Percentiles rank a stretch among this genome's conserved stretches.
phyloP scores from a whole-genome alignment of 2,797 vertebrate genomes.

The Tenualosa thibaudeaui region DNA sequence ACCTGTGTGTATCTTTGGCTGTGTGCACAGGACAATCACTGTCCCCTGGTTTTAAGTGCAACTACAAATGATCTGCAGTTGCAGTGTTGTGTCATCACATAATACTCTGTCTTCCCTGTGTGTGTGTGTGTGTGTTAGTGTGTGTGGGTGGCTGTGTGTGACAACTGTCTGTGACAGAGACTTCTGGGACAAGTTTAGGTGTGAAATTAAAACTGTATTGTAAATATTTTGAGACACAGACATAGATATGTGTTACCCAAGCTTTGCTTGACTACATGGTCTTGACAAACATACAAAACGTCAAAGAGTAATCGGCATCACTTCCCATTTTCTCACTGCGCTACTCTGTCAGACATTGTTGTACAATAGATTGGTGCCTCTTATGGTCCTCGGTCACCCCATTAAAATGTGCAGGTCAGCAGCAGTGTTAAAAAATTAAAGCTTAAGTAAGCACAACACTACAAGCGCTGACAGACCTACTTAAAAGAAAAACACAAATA shows the following conservation, averaged over 20 bases:
- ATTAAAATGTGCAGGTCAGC: conserved; percentile 33
- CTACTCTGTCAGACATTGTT: not conserved
- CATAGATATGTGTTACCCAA: not conserved
- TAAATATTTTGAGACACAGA: not conserved
- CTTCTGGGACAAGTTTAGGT: not conserved
- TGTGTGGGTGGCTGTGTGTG: conserved; percentile 20
- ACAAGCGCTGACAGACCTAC: conserved; percentile 28
- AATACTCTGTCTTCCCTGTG: not conserved
- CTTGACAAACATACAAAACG: not conserved
- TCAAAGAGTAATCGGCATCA: not conserved
- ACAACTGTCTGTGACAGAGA: not conserved
- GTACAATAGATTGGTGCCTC: not conserved
- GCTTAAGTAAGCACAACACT: conserved; percentile 32
- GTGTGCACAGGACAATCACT: not conserved
- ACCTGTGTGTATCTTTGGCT: not conserved
- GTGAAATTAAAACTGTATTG: too few relatives aligned
- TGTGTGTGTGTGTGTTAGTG: conserved; percentile 6
- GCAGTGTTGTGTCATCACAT: not conserved
- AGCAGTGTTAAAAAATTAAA: conserved; percentile 31
- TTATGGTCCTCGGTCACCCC: not conserved
- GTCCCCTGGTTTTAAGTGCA: not conserved
- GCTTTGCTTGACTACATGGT: not conserved
- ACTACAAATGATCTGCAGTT: too few relatives aligned
- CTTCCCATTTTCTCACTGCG: not conserved
- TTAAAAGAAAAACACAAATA: conserved; percentile 9